These are phyloP conservation scores for Lasioglossum calceatum DNA, from an alignment of 2,888 invertebrate genomes.

Conservation along the genomic window DNA sequence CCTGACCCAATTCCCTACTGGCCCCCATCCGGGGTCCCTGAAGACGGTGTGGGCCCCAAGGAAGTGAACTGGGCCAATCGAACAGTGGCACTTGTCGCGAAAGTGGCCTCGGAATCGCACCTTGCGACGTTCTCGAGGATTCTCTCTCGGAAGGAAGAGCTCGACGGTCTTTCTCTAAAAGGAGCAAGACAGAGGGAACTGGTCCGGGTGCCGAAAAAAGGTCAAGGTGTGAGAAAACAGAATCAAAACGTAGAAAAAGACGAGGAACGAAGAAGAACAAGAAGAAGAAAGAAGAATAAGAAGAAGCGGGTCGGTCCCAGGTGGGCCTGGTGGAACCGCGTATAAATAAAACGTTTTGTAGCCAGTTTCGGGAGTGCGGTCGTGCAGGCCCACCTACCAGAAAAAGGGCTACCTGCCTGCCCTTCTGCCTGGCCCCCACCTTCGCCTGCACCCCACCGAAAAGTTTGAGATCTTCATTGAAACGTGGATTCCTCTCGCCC, in stretches of 20 bases:
- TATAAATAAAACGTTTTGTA: constrained; percentile 79
- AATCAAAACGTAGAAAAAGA: constrained; percentile 53
- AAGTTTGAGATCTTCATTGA: constrained; percentile 77
- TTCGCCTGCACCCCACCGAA: neutral
- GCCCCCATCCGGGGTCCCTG: neutral
- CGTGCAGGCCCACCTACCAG: constrained; percentile 73
- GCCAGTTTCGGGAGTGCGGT: constrained; percentile 78
- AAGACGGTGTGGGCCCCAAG: neutral
- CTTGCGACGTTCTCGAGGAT: constrained; percentile 55
- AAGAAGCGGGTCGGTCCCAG: constrained; percentile 27
- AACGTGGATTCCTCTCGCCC: constrained; percentile 30
- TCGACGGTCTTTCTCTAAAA: neutral
- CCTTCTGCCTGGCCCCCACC: constrained; percentile 30
- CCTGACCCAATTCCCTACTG: neutral
- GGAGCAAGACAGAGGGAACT: neutral
- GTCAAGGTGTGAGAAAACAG: constrained; percentile 6
- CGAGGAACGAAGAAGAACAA: constrained; percentile 50
- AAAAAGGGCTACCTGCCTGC: constrained; percentile 75
- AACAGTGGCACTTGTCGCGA: constrained; percentile 74
- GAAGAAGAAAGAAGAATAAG: constrained; percentile 17
- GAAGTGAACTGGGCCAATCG: constrained; percentile 13
- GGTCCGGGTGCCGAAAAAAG: constrained; percentile 8
- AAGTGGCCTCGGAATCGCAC: constrained; percentile 60
- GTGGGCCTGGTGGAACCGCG: constrained; percentile 52
- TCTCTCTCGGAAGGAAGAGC: neutral